These are phyloP conservation scores for Melanostoma mellinum DNA, from an alignment of 2,888 invertebrate species.

Conservation along the genomic window DNA sequence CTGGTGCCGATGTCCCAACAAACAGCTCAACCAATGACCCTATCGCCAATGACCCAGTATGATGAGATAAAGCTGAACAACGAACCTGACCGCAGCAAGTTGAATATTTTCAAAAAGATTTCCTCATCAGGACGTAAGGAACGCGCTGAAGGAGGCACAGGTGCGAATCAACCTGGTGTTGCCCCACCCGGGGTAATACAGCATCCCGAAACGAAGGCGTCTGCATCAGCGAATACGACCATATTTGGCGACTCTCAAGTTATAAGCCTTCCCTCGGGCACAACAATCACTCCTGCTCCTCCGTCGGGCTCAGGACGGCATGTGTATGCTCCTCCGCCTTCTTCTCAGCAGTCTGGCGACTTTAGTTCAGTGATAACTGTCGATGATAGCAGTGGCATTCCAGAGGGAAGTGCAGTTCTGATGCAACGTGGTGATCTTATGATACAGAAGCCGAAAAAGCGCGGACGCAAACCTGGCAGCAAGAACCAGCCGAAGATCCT, in stretches of 20 bases:
- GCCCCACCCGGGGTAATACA: conserved; percentile 27
- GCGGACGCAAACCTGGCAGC: conserved; percentile 80
- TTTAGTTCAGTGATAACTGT: conserved; percentile 54
- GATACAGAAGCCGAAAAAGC: conserved; percentile 78
- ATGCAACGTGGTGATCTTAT: conserved; percentile 63
- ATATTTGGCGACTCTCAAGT: conserved; percentile 73
- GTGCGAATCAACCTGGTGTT: too few species aligned
- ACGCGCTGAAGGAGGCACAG: conserved; percentile 78
- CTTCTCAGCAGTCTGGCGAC: conserved; percentile 31
- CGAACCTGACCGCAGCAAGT: conserved; percentile 92
- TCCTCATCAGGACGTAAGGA: conserved; percentile 86
- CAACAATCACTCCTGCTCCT: conserved; percentile 80
- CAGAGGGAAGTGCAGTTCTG: conserved; percentile 47
- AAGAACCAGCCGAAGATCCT: conserved; percentile 76
- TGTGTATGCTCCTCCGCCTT: conserved; percentile 71
- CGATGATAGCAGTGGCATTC: conserved; percentile 59
- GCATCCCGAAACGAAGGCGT: conserved; percentile 19
- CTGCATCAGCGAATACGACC: conserved; percentile 40
- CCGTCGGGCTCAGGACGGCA: conserved; percentile 66
- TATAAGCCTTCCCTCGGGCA: conserved; percentile 80
- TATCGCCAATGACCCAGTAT: conserved; percentile 17
- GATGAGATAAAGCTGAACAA: conserved; percentile 85
- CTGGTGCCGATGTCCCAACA: background rate
- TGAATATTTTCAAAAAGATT: conserved; percentile 94
- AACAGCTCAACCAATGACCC: background rate